Evolutionary conservation across 2,888 invertebrate species (phyloP).

Genomic region (Falcaria lacertinaria): DNA sequence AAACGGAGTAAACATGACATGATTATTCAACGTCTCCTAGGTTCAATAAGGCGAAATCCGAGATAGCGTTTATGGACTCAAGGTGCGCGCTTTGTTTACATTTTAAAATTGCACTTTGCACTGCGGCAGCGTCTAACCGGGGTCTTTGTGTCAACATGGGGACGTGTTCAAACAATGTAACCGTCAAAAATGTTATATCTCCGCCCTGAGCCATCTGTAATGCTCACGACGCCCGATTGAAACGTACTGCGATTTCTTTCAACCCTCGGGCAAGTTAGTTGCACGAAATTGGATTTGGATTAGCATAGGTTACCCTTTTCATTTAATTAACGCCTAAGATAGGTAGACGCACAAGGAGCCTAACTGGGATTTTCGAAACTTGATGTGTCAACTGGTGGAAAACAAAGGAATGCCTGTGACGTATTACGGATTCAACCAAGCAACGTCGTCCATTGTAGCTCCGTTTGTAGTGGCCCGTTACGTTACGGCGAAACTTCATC

Average conservation of each 20-base stretch:
- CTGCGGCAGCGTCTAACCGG: constrained; percentile 58
- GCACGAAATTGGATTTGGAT: too few relatives aligned
- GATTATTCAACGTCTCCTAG: constrained; percentile 49
- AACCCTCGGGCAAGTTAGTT: too few relatives aligned
- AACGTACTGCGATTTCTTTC: constrained; percentile 8
- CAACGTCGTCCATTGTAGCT: neutral
- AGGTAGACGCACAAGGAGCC: neutral
- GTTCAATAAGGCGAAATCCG: constrained; percentile 69
- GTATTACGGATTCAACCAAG: neutral
- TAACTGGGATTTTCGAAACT: neutral
- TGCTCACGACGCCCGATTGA: constrained; percentile 21
- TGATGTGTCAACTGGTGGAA: neutral
- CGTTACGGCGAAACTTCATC: constrained; percentile 45
- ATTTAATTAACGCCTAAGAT: too few relatives aligned
- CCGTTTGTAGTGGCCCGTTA: constrained; percentile 24
- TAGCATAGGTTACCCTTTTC: too few relatives aligned
- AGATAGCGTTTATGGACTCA: constrained; percentile 67
- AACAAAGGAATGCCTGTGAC: neutral
- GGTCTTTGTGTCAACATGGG: constrained; percentile 62
- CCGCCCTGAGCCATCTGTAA: constrained; percentile 35
- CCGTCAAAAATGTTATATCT: constrained; percentile 65
- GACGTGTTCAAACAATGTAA: constrained; percentile 71
- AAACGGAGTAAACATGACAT: constrained; percentile 43
- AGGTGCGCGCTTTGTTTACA: constrained; percentile 75
- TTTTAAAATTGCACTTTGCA: constrained; percentile 79